Evolutionary conservation across 1,140 invertebrate species (phyloP).

Genomic region (Hirudo medicinalis): DNA sequence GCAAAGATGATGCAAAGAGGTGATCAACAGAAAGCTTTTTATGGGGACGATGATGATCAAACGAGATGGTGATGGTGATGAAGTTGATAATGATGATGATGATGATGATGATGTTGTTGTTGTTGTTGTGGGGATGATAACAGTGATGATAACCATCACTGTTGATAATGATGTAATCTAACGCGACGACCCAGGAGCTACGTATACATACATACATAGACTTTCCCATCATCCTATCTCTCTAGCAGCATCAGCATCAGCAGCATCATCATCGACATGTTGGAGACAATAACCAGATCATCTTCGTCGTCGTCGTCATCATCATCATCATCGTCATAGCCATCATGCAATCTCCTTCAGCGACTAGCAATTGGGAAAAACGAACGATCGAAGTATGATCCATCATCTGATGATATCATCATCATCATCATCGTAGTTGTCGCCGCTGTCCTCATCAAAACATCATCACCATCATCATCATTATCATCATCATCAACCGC

Average conservation of each 20-base stretch:
- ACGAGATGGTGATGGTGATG: too few relatives aligned
- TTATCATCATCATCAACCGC: not conserved
- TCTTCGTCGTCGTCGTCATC: not conserved
- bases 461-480: not conserved
- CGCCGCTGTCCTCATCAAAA: not conserved
- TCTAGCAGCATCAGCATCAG: not conserved
- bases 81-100: too few relatives aligned
- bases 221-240: not conserved
- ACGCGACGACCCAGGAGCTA: too few relatives aligned
- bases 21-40: too few relatives aligned
- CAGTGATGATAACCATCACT: too few relatives aligned
- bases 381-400: not conserved
- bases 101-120: too few relatives aligned
- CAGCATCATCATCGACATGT: not conserved
- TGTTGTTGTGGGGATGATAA: too few relatives aligned
- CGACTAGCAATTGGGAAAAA: not conserved
- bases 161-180: too few relatives aligned
- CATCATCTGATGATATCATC: too few relatives aligned
- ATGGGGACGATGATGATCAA: too few relatives aligned
- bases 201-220: not conserved
- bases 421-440: too few relatives aligned
- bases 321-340: not conserved
- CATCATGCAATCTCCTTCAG: not conserved
- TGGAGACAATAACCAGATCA: not conserved
- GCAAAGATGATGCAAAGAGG: too few relatives aligned